These are phyloP conservation scores for Lasioglossum leucozonium DNA, from an alignment of 2,888 invertebrate species.

Conservation along the genomic window DNA sequence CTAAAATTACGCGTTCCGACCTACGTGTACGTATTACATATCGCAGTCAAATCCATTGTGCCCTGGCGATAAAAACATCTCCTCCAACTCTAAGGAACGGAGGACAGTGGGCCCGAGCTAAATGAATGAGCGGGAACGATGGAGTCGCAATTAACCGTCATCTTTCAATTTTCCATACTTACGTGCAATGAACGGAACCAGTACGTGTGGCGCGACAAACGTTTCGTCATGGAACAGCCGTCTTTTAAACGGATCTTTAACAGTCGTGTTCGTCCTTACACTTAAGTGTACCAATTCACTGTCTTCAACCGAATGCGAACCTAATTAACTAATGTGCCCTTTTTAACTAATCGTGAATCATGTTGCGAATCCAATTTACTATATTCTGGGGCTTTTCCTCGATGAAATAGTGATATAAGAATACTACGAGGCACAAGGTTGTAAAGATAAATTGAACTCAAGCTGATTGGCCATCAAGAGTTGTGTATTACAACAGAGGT, in stretches of 20 bases:
- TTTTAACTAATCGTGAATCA: background rate
- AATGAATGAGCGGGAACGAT: background rate
- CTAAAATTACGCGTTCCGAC: slow-evolving; percentile 24
- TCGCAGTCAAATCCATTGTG: slow-evolving; percentile 22
- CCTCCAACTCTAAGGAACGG: background rate
- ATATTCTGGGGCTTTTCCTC: background rate
- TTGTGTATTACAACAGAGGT: background rate
- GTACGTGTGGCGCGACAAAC: background rate
- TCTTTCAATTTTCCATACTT: slow-evolving; percentile 38
- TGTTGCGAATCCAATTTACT: background rate
- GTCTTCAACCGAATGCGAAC: background rate
- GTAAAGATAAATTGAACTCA: slow-evolving; percentile 1
- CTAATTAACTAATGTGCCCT: too few relatives aligned
- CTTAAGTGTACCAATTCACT: background rate
- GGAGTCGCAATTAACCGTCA: slow-evolving; percentile 24
- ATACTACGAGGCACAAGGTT: background rate
- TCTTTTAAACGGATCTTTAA: background rate
- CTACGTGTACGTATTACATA: background rate
- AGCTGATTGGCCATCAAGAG: background rate
- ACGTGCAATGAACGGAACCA: background rate
- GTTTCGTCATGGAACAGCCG: background rate
- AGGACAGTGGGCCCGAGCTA: background rate
- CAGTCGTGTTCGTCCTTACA: background rate
- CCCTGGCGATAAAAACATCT: background rate
- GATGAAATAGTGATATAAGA: background rate